phyloP scores from a whole-genome alignment of 1,140 invertebrate genomes.

The Drosophila willistoni region DNA sequence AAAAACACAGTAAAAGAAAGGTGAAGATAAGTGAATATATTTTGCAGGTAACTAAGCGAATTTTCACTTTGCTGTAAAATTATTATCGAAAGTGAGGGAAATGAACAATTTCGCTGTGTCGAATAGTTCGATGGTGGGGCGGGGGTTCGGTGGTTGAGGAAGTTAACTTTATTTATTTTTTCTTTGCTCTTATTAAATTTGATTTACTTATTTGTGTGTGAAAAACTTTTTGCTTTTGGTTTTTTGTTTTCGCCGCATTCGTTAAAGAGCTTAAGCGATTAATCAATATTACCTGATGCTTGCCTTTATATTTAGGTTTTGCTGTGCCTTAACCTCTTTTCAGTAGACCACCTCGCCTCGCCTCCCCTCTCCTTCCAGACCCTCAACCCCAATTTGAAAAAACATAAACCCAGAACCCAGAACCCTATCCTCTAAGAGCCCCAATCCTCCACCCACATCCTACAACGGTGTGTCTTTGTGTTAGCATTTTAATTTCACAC shows the following conservation, averaged over 20 bases:
- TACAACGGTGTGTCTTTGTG: slow-evolving; percentile 15
- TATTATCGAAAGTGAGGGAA: not conserved
- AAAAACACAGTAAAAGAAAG: not conserved
- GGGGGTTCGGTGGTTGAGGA: too few relatives aligned
- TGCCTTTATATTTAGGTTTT: slow-evolving; percentile 54
- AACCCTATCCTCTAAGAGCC: not conserved
- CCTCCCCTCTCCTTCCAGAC: not conserved
- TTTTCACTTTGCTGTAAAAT: slow-evolving; percentile 8
- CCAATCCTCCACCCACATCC: not conserved
- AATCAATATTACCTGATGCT: slow-evolving; percentile 46
- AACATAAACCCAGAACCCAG: not conserved
- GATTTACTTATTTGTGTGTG: slow-evolving; percentile 12
- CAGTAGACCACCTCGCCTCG: too few relatives aligned
- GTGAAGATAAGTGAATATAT: slow-evolving; percentile 14
- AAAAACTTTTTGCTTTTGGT: slow-evolving; percentile 3
- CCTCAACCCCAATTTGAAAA: slow-evolving; percentile 14
- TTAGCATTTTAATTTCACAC: slow-evolving; percentile 65
- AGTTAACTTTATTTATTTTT: too few relatives aligned
- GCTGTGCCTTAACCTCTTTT: not conserved
- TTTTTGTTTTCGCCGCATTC: slow-evolving; percentile 23
- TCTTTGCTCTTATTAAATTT: slow-evolving; percentile 4
- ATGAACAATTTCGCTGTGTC: not conserved
- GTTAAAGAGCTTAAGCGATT: slow-evolving; percentile 49
- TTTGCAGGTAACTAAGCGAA: slow-evolving; percentile 11
- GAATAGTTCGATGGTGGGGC: too few relatives aligned